These are phyloP conservation scores for Drosophila nannoptera DNA, from an alignment of 1,140 invertebrate species.

Conservation along the genomic window DNA sequence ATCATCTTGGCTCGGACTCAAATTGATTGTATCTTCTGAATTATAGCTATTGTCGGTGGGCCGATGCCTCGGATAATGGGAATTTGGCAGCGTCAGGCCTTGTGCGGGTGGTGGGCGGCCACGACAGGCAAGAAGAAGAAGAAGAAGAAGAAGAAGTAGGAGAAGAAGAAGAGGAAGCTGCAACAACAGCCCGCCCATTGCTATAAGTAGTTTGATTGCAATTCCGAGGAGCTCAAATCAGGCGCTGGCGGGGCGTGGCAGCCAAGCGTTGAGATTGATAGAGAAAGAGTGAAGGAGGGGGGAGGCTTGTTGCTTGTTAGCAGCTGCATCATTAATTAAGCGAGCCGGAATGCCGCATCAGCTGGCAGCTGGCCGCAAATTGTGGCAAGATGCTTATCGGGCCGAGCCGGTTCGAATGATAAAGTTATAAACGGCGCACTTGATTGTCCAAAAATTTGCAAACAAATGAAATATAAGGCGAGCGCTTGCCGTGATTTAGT, in stretches of 20 bases:
- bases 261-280: too few species aligned
- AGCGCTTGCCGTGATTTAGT: constrained; percentile 56
- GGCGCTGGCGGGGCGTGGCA: constrained; percentile 22
- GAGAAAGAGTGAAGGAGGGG: too few species aligned
- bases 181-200: constrained; percentile 1
- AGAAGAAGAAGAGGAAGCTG: background rate
- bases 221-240: constrained; percentile 21
- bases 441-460: constrained; percentile 75
- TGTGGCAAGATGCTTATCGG: constrained; percentile 25
- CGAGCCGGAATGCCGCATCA: constrained; percentile 28
- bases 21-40: constrained; percentile 17
- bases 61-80: constrained; percentile 2
- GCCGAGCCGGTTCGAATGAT: constrained; percentile 40
- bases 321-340: constrained; percentile 73
- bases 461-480: constrained; percentile 74
- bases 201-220: constrained; percentile 30
- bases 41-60: constrained; percentile 10
- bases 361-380: constrained; percentile 21
- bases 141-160: background rate
- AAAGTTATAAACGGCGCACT: constrained; percentile 70
- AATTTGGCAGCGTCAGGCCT: background rate
- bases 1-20: background rate
- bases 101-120: constrained; percentile 12
- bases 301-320: constrained; percentile 48
- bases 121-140: background rate